Evolutionary conservation across 2,113 vertebrate genomes (phyloP).

Genomic region (Indri indri): DNA sequence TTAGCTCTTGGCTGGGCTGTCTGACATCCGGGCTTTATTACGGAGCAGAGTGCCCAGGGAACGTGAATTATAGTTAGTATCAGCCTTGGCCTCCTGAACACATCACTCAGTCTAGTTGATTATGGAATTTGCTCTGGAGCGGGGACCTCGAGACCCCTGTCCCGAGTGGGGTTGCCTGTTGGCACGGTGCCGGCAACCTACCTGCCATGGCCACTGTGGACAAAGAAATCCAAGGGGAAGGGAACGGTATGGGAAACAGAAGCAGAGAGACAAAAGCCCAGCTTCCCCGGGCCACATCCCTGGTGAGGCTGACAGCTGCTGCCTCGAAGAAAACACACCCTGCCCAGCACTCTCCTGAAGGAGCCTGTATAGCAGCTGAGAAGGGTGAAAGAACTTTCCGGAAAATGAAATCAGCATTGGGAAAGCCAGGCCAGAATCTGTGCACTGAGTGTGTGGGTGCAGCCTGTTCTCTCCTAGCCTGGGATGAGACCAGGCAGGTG

Average conservation of each 20-base stretch:
- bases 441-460: background rate
- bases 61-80: conserved; percentile 84
- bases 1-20: conserved; percentile 82
- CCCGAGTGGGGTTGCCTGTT: conserved; percentile 70
- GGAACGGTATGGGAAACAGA: background rate
- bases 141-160: conserved; percentile 77
- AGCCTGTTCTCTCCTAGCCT: background rate
- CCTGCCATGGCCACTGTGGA: conserved; percentile 20
- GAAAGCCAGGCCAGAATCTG: background rate
- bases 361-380: conserved; percentile 18
- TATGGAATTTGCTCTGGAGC: conserved; percentile 80
- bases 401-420: conserved; percentile 38
- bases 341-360: conserved; percentile 47
- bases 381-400: conserved; percentile 10
- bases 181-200: conserved; percentile 65
- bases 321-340: conserved; percentile 39
- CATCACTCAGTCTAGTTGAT: conserved; percentile 86
- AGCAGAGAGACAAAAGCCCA: conserved; percentile 25
- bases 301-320: conserved; percentile 46
- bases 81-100: conserved; percentile 83
- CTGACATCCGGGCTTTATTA: conserved; percentile 86
- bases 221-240: conserved; percentile 61
- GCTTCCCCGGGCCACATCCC: background rate
- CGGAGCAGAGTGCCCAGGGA: conserved; percentile 78
- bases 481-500: background rate